Evolutionary conservation across 2,888 invertebrate species (phyloP).

Genomic region (Athalia rosae): DNA sequence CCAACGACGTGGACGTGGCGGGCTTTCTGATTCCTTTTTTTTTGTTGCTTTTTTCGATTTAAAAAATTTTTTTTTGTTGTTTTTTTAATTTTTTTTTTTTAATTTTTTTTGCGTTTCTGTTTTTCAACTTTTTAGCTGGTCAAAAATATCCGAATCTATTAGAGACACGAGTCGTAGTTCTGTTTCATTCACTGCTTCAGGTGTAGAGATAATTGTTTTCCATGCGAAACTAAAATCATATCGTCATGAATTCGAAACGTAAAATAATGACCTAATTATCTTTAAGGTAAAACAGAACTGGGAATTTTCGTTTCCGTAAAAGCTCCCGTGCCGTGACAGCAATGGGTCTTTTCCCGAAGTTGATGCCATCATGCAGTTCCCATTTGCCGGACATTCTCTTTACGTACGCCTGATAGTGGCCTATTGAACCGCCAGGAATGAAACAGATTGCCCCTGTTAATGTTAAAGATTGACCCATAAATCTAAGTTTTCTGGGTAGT

Average conservation of each 20-base stretch:
- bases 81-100: constrained; percentile 4
- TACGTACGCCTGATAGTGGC: constrained; percentile 16
- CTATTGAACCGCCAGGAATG: not conserved
- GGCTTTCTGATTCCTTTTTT: not conserved
- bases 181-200: not conserved
- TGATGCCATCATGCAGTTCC: constrained; percentile 9
- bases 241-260: too few species aligned
- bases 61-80: not conserved
- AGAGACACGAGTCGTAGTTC: not conserved
- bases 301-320: constrained; percentile 13
- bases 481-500: constrained; percentile 1
- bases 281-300: constrained; percentile 9
- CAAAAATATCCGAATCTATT: not conserved
- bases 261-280: too few species aligned
- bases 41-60: too few species aligned
- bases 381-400: not conserved
- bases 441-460: not conserved
- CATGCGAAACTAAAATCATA: too few species aligned
- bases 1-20: constrained; percentile 13
- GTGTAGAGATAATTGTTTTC: too few species aligned
- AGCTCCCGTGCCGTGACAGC: not conserved
- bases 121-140: not conserved
- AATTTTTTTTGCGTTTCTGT: not conserved
- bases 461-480: not conserved
- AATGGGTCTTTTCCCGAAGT: constrained; percentile 4